Conservation (phyloP, 2,797 vertebrate species). For the Etheostoma perlongum region DNA sequence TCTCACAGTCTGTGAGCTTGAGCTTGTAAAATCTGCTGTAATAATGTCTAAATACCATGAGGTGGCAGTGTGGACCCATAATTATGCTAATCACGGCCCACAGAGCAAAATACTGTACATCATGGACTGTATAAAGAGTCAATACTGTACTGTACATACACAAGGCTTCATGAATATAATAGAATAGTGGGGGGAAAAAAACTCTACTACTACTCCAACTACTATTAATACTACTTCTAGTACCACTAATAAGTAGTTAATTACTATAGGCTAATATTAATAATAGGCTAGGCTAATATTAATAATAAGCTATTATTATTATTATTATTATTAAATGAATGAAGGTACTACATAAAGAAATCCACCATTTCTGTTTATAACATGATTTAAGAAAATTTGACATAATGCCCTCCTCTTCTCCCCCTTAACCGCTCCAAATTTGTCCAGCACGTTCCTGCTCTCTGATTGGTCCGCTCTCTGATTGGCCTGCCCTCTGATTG, state of each 20-base stretch:
- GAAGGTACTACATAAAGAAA: not conserved
- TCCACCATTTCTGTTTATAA: not conserved
- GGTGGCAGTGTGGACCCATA: constrained; percentile 27
- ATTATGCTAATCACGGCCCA: no score
- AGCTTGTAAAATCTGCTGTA: not conserved
- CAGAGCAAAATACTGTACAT: not conserved
- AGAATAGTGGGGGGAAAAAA: not conserved
- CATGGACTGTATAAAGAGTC: no score
- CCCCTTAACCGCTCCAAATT: constrained; percentile 64
- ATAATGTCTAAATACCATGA: not conserved
- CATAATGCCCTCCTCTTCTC: not conserved
- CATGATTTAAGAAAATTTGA: not conserved
- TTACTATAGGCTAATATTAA: no score
- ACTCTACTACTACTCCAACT: no score
- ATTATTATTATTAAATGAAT: no score
- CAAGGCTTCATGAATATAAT: not conserved
- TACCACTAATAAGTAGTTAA: no score
- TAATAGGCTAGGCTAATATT: not conserved
- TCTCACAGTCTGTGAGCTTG: not conserved
- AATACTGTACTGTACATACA: not conserved
- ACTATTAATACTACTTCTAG: no score
- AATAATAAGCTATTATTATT: no score
- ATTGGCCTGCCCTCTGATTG: constrained; percentile 76
- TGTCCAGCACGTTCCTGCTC: constrained; percentile 44
- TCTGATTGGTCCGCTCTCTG: constrained; percentile 67